Conservation (phyloP, 1,140 invertebrate genomes). For the Anagrus nilaparvatae region DNA sequence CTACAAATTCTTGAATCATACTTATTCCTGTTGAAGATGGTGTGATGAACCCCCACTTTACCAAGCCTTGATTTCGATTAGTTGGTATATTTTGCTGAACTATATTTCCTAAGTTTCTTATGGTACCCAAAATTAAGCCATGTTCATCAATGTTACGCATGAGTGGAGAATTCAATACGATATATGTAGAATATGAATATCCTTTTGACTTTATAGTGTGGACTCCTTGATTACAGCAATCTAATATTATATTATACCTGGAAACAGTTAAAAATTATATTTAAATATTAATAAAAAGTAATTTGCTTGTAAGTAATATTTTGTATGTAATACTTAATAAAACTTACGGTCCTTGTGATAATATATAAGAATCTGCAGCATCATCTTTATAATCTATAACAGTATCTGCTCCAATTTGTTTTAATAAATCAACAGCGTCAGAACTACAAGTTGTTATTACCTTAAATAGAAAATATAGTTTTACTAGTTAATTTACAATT, state of each 20-base stretch:
- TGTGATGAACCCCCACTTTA: conserved; percentile 72
- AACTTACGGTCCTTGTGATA: conserved; percentile 54
- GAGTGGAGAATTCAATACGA: conserved; percentile 75
- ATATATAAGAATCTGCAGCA: conserved; percentile 49
- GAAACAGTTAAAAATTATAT: conserved; percentile 22
- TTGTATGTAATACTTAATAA: too few species aligned
- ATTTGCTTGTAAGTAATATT: neutral
- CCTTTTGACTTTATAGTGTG: conserved; percentile 46
- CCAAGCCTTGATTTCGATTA: conserved; percentile 44
- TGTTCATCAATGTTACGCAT: conserved; percentile 69
- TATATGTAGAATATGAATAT: conserved; percentile 65
- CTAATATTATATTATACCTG: conserved; percentile 77
- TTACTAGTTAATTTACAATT: neutral
- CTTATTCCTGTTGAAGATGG: conserved; percentile 54
- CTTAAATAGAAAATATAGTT: conserved; percentile 14
- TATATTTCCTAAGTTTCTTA: conserved; percentile 48
- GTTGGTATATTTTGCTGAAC: conserved; percentile 46
- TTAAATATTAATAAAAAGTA: conserved; percentile 2
- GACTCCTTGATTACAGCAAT: conserved; percentile 66
- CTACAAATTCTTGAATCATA: conserved; percentile 50
- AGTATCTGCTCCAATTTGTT: conserved; percentile 58
- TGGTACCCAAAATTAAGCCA: conserved; percentile 56
- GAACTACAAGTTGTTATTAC: conserved; percentile 67
- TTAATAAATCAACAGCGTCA: conserved; percentile 60
- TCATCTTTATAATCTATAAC: conserved; percentile 71